These are phyloP conservation scores for Nesidiocoris tenuis DNA, from an alignment of 2,888 invertebrate species.

Conservation along the genomic window DNA sequence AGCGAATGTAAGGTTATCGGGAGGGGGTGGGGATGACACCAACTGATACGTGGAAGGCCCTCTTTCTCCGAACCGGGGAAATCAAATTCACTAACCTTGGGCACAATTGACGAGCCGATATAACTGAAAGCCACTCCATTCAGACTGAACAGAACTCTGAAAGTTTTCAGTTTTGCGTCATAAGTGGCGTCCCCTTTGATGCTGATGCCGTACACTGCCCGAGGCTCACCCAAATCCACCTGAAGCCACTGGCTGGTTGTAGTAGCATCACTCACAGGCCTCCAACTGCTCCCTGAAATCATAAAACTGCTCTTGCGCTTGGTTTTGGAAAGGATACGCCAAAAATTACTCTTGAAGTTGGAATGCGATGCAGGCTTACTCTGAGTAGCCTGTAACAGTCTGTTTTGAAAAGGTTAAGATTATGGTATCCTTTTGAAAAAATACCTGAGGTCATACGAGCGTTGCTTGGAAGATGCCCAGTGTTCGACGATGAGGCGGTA, in stretches of 20 bases:
- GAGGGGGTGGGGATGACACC: no score
- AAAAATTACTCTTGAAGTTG: no score
- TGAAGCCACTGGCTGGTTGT: conserved; percentile 66
- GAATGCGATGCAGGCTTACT: no score
- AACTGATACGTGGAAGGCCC: no score
- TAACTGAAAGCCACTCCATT: conserved; percentile 65
- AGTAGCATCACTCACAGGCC: conserved; percentile 59
- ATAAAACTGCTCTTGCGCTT: no score
- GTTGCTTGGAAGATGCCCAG: conserved; percentile 25
- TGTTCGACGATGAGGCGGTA: conserved; percentile 36
- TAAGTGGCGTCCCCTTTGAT: conserved; percentile 63
- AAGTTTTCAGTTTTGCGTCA: conserved; percentile 69
- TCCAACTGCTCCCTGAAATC: conserved; percentile 64
- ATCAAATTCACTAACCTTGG: conserved; percentile 59
- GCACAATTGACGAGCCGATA: conserved; percentile 58
- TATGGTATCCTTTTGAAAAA: no score
- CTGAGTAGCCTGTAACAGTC: no score
- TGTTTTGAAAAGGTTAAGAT: no score
- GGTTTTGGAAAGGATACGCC: no score
- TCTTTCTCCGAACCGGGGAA: no score
- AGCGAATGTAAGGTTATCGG: no score
- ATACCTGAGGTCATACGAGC: conserved; percentile 32
- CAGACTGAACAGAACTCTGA: conserved; percentile 68
- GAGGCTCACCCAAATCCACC: conserved; percentile 64
- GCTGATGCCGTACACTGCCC: conserved; percentile 72